These are phyloP conservation scores for Leptobrachium leishanense DNA, from an alignment of 2,113 vertebrate genomes.

Conservation along the genomic window DNA sequence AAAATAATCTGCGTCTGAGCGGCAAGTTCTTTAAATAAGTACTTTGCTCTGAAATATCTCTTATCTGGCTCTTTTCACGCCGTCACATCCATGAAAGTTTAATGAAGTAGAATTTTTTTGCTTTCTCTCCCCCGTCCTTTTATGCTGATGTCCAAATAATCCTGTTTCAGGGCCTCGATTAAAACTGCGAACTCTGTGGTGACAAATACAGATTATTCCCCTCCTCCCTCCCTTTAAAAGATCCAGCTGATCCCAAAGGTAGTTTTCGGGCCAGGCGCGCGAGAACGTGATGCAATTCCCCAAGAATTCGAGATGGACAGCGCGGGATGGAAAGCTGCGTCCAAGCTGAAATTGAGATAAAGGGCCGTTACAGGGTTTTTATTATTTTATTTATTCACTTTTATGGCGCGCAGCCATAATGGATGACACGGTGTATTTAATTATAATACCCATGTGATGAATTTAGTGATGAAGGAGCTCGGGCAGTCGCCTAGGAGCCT, in stretches of 20 bases:
- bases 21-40: neutral
- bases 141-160: neutral
- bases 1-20: neutral
- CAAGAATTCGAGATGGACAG: neutral
- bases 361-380: neutral
- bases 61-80: neutral
- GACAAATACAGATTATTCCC: slow-evolving; percentile 13
- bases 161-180: slow-evolving; percentile 1
- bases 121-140: neutral
- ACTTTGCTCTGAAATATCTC: neutral
- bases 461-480: neutral
- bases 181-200: neutral
- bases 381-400: neutral
- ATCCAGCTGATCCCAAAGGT: slow-evolving; percentile 7
- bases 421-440: neutral
- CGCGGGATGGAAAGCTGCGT: neutral
- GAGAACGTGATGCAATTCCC: slow-evolving; percentile 7
- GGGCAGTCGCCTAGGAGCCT: neutral
- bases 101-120: neutral
- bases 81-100: neutral
- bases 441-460: neutral
- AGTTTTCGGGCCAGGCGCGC: neutral
- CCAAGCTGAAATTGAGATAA: slow-evolving; percentile 15
- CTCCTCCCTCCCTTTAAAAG: neutral
- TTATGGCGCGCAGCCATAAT: neutral